Percentiles rank a stretch among this genome's conserved stretches.
These are phyloP conservation scores for Oscheius sp. DNA, from an alignment of 2,888 invertebrate species.

Conservation along the genomic window DNA sequence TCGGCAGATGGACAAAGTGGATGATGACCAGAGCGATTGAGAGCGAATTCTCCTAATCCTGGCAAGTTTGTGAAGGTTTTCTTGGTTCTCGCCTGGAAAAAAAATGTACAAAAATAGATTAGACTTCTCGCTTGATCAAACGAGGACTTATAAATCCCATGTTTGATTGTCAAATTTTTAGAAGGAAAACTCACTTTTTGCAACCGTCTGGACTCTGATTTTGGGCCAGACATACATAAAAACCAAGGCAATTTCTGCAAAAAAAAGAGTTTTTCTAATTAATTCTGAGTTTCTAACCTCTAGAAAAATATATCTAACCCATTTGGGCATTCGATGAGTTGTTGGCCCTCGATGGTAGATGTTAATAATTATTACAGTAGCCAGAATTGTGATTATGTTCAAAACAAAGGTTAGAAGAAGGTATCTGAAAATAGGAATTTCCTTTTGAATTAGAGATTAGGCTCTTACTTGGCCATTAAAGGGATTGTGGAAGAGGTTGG, in stretches of 20 bases:
- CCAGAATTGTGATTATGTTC: conserved; percentile 98
- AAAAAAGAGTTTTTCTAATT: too few species aligned
- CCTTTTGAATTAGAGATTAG: too few species aligned
- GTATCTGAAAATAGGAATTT: background rate
- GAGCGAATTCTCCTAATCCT: conserved; percentile 63
- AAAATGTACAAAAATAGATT: too few species aligned
- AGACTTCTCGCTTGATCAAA: too few species aligned
- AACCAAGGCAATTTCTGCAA: conserved; percentile 71
- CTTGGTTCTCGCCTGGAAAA: conserved; percentile 26
- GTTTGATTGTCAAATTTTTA: too few species aligned
- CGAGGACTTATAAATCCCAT: too few species aligned
- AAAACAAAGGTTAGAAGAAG: conserved; percentile 83
- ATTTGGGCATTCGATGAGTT: conserved; percentile 98
- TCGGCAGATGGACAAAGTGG: conserved; percentile 52
- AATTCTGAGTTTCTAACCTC: conserved; percentile 77
- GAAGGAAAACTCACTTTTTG: too few species aligned
- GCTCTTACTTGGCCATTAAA: conserved; percentile 97
- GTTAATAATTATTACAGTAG: conserved; percentile 94
- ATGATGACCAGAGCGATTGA: conserved; percentile 61
- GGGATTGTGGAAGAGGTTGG: conserved; percentile 97
- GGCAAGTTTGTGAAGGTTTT: conserved; percentile 44
- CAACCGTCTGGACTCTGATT: conserved; percentile 31
- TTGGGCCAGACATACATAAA: conserved; percentile 91
- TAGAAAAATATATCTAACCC: conserved; percentile 92
- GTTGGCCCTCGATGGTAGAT: conserved; percentile 96